Conservation (phyloP, 1,140 invertebrate genomes). For the Drosophila ficusphila region DNA sequence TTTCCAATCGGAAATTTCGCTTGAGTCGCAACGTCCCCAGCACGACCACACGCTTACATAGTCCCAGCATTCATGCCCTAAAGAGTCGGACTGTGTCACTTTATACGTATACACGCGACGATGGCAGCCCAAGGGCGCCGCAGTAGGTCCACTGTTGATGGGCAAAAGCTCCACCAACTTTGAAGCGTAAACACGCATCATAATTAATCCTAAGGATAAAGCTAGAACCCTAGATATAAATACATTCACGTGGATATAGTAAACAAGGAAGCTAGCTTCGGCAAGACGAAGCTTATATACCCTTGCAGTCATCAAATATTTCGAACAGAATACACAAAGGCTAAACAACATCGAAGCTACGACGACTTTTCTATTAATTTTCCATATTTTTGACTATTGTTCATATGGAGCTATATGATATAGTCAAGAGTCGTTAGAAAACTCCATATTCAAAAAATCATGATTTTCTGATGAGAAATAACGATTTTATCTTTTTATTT, state of each 20-base stretch:
- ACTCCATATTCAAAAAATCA: too few relatives aligned
- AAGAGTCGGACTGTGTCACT: conserved; percentile 71
- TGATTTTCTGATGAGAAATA: too few relatives aligned
- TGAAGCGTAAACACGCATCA: conserved; percentile 9
- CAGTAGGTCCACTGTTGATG: conserved; percentile 59
- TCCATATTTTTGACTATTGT: too few relatives aligned
- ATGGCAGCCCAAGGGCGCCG: conserved; percentile 84
- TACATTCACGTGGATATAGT: background rate
- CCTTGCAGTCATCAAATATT: too few relatives aligned
- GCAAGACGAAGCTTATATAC: too few relatives aligned
- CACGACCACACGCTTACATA: conserved; percentile 90
- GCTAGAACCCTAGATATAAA: conserved; percentile 12
- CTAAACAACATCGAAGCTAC: too few relatives aligned
- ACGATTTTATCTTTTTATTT: too few relatives aligned
- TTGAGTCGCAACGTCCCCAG: conserved; percentile 93
- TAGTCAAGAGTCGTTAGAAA: too few relatives aligned
- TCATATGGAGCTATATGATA: too few relatives aligned
- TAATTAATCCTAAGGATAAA: conserved; percentile 6
- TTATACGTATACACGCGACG: conserved; percentile 84
- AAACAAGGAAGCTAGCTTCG: too few relatives aligned
- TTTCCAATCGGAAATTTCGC: conserved; percentile 93
- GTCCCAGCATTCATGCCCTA: conserved; percentile 85
- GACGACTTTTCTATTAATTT: too few relatives aligned
- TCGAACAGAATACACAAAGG: too few relatives aligned
- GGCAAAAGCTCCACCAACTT: conserved; percentile 67